Evolutionary conservation across 2,888 invertebrate species (phyloP).

Genomic region (Dasysyrphus tricinctus): DNA sequence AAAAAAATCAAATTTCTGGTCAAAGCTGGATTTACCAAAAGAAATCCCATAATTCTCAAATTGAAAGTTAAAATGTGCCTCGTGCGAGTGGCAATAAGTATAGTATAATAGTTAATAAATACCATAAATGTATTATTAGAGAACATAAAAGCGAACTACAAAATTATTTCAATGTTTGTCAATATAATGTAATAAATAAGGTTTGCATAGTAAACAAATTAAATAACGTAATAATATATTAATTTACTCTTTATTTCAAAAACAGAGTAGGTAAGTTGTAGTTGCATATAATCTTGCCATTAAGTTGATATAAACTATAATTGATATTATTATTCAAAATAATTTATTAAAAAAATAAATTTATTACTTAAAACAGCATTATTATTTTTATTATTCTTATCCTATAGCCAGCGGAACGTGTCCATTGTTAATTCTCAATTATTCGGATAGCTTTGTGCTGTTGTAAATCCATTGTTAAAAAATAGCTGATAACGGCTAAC

Average conservation of each 20-base stretch:
- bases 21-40: too few relatives aligned
- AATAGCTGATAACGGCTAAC: too few relatives aligned
- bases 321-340: background rate
- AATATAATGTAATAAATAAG: background rate
- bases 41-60: background rate
- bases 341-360: background rate
- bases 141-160: background rate
- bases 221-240: background rate
- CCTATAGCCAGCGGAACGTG: too few relatives aligned
- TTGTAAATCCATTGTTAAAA: too few relatives aligned
- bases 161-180: background rate
- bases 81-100: conserved; percentile 74
- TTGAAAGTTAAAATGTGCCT: conserved; percentile 63
- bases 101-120: conserved; percentile 11
- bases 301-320: background rate
- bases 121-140: background rate
- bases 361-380: background rate
- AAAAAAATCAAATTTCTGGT: too few relatives aligned
- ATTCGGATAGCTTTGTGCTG: too few relatives aligned
- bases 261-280: background rate
- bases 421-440: too few relatives aligned
- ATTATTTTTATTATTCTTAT: too few relatives aligned
- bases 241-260: background rate
- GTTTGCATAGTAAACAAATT: background rate
- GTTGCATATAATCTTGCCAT: conserved; percentile 5